Evolutionary conservation across 2,888 invertebrate genomes (phyloP).

Genomic region (Tipula helvola): DNA sequence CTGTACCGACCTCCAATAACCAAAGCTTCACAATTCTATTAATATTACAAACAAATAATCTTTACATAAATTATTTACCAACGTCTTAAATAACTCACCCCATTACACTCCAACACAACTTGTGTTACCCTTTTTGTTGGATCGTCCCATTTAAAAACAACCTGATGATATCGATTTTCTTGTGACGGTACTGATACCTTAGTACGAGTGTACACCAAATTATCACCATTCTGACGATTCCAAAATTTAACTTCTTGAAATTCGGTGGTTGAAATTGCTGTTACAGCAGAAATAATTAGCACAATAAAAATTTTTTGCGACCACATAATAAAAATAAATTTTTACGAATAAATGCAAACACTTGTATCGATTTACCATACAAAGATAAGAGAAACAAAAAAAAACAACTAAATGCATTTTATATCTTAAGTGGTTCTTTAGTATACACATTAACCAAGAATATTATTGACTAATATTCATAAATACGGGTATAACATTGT

Average conservation of each 20-base stretch:
- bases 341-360: neutral
- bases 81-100: neutral
- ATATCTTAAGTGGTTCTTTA: no score
- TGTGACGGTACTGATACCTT: neutral
- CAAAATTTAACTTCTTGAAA: neutral
- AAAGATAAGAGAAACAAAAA: neutral
- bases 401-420: no score
- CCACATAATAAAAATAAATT: neutral
- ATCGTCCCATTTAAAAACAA: neutral
- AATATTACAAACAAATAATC: neutral
- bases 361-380: neutral
- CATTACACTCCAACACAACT: neutral
- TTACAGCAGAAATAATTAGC: neutral
- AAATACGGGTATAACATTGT: no score
- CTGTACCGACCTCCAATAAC: neutral
- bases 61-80: neutral
- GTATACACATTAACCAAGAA: no score
- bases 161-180: neutral
- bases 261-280: neutral
- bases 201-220: neutral
- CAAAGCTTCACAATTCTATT: neutral
- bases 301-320: neutral
- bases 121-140: neutral
- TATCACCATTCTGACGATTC: neutral
- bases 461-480: no score